Evolutionary conservation across 2,888 invertebrate species (phyloP).

Genomic region (Nymphalis c-album): DNA sequence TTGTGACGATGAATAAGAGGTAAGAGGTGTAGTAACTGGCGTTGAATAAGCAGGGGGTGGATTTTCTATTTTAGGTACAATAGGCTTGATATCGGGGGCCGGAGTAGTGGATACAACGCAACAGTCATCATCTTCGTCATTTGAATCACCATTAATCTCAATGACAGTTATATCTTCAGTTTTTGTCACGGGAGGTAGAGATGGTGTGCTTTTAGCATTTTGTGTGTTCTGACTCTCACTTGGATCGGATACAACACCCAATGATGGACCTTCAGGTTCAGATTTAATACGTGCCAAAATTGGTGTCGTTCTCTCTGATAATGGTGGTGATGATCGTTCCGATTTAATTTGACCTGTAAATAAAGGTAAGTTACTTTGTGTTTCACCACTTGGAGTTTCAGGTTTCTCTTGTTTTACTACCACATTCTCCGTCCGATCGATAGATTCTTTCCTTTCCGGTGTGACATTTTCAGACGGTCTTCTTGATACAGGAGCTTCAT

Average conservation of each 20-base stretch:
- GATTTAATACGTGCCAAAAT: constrained; percentile 63
- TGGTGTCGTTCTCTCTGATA: constrained; percentile 52
- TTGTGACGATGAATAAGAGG: constrained; percentile 48
- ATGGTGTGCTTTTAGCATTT: constrained; percentile 30
- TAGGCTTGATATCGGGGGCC: constrained; percentile 68
- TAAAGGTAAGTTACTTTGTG: constrained; percentile 52
- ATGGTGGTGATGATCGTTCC: constrained; percentile 64
- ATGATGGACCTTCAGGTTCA: constrained; percentile 53
- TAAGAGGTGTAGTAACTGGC: constrained; percentile 41
- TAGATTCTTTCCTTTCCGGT: constrained; percentile 53
- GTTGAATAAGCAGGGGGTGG: constrained; percentile 54
- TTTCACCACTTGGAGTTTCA: constrained; percentile 42
- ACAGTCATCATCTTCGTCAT: constrained; percentile 76
- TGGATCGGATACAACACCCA: constrained; percentile 40
- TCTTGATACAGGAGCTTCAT: constrained; percentile 40
- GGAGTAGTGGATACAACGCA: constrained; percentile 76
- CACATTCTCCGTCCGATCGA: constrained; percentile 53
- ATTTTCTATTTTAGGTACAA: constrained; percentile 67
- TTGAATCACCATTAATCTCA: constrained; percentile 76
- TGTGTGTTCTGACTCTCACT: constrained; percentile 40
- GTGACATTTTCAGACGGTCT: constrained; percentile 38
- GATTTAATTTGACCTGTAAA: constrained; percentile 67
- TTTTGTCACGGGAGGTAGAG: constrained; percentile 63
- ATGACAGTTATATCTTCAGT: constrained; percentile 69
- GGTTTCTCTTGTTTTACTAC: constrained; percentile 67